Conservation (phyloP, 2,888 invertebrate genomes). For the Netelia virgata region DNA sequence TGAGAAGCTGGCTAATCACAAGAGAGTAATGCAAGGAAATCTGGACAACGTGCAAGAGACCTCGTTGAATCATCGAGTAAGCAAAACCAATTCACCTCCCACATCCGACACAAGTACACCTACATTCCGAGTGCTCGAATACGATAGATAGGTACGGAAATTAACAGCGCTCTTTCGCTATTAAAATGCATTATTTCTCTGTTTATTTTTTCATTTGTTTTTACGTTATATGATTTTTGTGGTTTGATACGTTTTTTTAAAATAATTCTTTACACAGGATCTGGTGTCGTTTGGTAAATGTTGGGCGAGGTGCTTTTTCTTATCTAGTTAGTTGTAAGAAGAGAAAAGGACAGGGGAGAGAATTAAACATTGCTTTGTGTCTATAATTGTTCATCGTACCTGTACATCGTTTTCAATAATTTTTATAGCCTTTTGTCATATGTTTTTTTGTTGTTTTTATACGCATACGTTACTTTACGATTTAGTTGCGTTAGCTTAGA, state of each 20-base stretch:
- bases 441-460: background rate
- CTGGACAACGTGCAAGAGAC: conserved; percentile 91
- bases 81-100: conserved; percentile 84
- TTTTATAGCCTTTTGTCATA: background rate
- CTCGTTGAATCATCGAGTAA: conserved; percentile 91
- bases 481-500: conserved; percentile 31
- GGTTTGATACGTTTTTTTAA: conserved; percentile 48
- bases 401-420: conserved; percentile 54
- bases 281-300: conserved; percentile 38
- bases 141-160: conserved; percentile 81
- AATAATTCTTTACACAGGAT: conserved; percentile 12
- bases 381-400: conserved; percentile 25
- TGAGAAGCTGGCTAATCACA: conserved; percentile 92
- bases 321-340: conserved; percentile 59
- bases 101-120: conserved; percentile 82
- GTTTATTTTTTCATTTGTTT: conserved; percentile 54
- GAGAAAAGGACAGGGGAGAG: conserved; percentile 23
- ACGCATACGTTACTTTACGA: background rate
- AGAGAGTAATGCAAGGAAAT: conserved; percentile 87
- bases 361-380: conserved; percentile 53
- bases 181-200: conserved; percentile 26
- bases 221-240: conserved; percentile 44
- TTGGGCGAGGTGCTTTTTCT: conserved; percentile 62
- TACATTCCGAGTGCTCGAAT: conserved; percentile 83
- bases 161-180: conserved; percentile 49